These are phyloP conservation scores for Cyprinus carpio DNA, from an alignment of 2,113 vertebrate genomes.

Conservation along the genomic window DNA sequence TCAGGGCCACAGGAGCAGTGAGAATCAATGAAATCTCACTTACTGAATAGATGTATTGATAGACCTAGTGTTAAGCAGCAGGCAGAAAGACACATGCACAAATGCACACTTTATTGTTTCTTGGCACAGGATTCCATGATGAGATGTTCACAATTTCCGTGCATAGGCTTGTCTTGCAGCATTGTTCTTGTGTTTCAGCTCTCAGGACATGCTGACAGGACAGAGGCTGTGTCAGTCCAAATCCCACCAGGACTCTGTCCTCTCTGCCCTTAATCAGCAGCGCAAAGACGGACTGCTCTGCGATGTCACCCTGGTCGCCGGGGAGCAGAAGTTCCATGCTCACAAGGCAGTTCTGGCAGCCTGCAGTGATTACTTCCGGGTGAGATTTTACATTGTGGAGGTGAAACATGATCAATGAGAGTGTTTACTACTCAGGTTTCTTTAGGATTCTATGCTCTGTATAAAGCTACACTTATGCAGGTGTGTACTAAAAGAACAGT, in stretches of 20 bases:
- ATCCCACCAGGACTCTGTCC: conserved; percentile 90
- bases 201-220: conserved; percentile 94
- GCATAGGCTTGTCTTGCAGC: conserved; percentile 4
- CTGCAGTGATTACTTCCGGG: conserved; percentile 97
- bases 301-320: conserved; percentile 93
- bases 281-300: conserved; percentile 93
- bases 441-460: neutral
- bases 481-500: no score
- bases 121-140: neutral
- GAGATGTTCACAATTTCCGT: conserved; percentile 3
- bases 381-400: conserved; percentile 70
- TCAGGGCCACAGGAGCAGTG: conserved; percentile 35
- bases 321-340: conserved; percentile 94
- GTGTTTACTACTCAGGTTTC: neutral
- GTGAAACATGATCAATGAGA: neutral
- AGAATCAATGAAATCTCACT: conserved; percentile 32
- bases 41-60: conserved; percentile 36
- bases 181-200: conserved; percentile 60
- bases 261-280: conserved; percentile 94
- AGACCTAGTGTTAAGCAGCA: conserved; percentile 28
- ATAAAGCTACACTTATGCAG: neutral
- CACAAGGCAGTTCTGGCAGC: conserved; percentile 96
- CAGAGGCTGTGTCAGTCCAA: conserved; percentile 95
- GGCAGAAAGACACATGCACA: neutral
- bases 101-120: neutral